Base-by-base conservation (phyloP, 30 jellyfish, hydroid and myxozoan species). In the Chrysaora quinquecirrha region DNA sequence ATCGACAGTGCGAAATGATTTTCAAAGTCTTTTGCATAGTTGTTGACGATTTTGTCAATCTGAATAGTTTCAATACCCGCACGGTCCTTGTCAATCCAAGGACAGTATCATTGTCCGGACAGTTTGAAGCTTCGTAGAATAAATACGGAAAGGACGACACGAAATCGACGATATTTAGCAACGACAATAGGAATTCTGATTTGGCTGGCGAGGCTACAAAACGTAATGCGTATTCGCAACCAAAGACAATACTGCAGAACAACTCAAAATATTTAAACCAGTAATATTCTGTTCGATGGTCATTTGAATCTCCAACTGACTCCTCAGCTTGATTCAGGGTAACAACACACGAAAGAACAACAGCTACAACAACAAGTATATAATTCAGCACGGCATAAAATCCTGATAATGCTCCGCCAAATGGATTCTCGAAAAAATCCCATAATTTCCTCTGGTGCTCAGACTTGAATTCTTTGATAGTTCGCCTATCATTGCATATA, bases 1-100 rank as follows among this genome's bases (percentile, higher is more conserved):
- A 43, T 7, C 23, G 23, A 66, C 78, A 66, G 3, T 66, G 52
- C 2, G 54, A 29, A 58, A 66, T 66, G 29, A 66, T 66, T 30
- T 24, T 0, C 12, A 29, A 32, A 27, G 54, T 18, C 32, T 11
- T 29, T 20, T 27, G 60, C 10, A 66, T 12, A 2, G 78, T 29
- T 16, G 24, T 19, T 18, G 54, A 25, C 35, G 30, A 22, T 27
- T 30, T 27, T 2, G 28, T 43, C 35, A 66, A 29, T 24, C 90
- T 89, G 27, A 85, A 47, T 21, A 85, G 71, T 10, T 88, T 87
- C 25, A 85, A 20, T 27, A 74, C 71, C 6, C 95, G 84, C 3
- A 68, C 1, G 12, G 74, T 31, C 9, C 95, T 84, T 18, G 68
- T 31, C 29, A 34, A 50, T 22, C 34, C 66, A 23, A 56, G 31